Evolutionary conservation across 2,113 vertebrate genomes (phyloP).

Genomic region (Brachypodius melanocephalos): DNA sequence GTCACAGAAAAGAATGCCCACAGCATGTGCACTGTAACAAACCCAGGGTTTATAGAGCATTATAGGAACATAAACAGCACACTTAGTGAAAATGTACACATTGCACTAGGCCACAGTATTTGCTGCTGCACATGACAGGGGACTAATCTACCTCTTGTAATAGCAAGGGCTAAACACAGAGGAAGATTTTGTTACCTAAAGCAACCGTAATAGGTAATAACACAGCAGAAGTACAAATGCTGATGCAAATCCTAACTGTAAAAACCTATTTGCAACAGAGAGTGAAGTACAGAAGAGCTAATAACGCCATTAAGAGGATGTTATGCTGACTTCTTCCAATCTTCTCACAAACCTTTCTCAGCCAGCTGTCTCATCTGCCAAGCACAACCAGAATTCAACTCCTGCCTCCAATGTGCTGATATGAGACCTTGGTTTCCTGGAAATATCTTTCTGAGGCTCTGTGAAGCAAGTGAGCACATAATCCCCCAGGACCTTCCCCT

Average conservation of each 20-base stretch:
- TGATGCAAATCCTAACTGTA: neutral
- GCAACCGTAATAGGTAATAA: neutral
- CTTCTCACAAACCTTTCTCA: neutral
- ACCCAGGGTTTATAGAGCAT: neutral
- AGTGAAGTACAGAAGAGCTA: neutral
- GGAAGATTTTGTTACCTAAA: neutral
- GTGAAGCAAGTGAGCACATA: neutral
- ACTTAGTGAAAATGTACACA: neutral
- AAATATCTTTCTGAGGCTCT: neutral
- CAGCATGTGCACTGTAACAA: neutral
- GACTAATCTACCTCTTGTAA: neutral
- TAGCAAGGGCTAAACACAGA: neutral
- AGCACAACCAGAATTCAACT: neutral
- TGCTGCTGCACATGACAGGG: neutral
- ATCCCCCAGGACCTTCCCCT: neutral
- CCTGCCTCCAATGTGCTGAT: neutral
- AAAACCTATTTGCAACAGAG: neutral
- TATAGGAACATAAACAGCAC: neutral
- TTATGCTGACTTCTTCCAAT: neutral
- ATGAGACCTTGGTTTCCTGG: neutral
- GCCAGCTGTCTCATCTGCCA: neutral
- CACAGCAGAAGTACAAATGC: neutral
- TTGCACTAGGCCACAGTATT: neutral
- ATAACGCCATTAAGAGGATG: neutral
- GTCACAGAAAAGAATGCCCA: neutral